Conservation (phyloP, 1,140 invertebrate species). For the Aphidius gifuensis region DNA sequence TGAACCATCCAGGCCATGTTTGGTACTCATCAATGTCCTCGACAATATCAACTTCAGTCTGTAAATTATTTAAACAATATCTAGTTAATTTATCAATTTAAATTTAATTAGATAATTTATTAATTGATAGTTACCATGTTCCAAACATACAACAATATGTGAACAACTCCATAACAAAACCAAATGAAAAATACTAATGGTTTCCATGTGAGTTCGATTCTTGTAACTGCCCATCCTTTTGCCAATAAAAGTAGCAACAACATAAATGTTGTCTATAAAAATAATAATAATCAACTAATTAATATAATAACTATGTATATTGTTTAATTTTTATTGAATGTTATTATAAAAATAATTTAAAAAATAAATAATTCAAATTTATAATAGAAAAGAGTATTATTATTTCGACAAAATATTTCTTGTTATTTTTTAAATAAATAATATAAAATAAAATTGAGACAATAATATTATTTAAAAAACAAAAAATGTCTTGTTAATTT, state of each 20-base stretch:
- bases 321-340: not conserved
- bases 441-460: not conserved
- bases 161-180: slow-evolving; percentile 86
- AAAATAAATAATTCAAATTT: too few species aligned
- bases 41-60: slow-evolving; percentile 94
- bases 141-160: slow-evolving; percentile 92
- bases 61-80: slow-evolving; percentile 11
- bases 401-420: too few species aligned
- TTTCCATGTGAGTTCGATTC: slow-evolving; percentile 82
- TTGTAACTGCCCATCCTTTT: slow-evolving; percentile 95
- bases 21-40: slow-evolving; percentile 96
- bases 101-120: not conserved
- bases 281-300: slow-evolving; percentile 19
- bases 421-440: slow-evolving; percentile 6
- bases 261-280: slow-evolving; percentile 86
- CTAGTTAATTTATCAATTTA: not conserved
- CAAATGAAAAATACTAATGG: slow-evolving; percentile 85
- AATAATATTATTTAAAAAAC: too few species aligned
- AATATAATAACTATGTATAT: not conserved
- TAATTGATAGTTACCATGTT: slow-evolving; percentile 70
- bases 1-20: slow-evolving; percentile 93
- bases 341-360: too few species aligned
- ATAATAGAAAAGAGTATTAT: too few species aligned
- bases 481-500: too few species aligned
- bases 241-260: slow-evolving; percentile 87